These are phyloP conservation scores for Diorhabda sublineata DNA, from an alignment of 1,140 invertebrate genomes.

Conservation along the genomic window DNA sequence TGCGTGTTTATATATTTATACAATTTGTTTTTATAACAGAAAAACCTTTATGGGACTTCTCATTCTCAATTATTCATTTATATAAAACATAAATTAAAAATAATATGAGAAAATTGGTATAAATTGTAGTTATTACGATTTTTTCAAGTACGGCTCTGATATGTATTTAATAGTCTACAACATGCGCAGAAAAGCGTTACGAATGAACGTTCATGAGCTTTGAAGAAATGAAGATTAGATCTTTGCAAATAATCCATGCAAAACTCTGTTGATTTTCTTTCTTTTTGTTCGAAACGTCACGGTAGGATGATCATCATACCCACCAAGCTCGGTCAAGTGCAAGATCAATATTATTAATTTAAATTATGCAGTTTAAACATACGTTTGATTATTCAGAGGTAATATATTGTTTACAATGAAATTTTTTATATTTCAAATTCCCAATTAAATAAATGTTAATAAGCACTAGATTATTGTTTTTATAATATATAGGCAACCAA, in stretches of 20 bases:
- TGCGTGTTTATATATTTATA: no score
- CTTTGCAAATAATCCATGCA: not conserved
- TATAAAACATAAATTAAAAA: no score
- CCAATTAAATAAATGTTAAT: no score
- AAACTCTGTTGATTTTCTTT: not conserved
- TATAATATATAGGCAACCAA: no score
- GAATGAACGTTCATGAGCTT: slow-evolving; percentile 12
- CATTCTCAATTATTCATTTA: no score
- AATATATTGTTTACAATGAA: no score
- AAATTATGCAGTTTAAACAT: slow-evolving; percentile 3
- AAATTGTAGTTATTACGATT: not conserved
- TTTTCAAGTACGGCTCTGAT: not conserved
- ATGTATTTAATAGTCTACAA: not conserved
- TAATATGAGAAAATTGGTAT: not conserved
- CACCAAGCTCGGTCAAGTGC: not conserved
- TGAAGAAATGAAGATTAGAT: not conserved
- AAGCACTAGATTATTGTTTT: no score
- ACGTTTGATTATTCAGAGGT: not conserved
- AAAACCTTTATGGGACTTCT: no score
- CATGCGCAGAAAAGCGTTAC: slow-evolving; percentile 2
- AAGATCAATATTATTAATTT: not conserved
- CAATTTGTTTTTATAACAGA: no score
- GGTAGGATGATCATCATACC: not conserved
- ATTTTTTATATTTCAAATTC: no score
- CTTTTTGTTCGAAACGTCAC: not conserved